phyloP scores from a whole-genome alignment of 1,140 invertebrate genomes.

The Diuraphis noxia region DNA sequence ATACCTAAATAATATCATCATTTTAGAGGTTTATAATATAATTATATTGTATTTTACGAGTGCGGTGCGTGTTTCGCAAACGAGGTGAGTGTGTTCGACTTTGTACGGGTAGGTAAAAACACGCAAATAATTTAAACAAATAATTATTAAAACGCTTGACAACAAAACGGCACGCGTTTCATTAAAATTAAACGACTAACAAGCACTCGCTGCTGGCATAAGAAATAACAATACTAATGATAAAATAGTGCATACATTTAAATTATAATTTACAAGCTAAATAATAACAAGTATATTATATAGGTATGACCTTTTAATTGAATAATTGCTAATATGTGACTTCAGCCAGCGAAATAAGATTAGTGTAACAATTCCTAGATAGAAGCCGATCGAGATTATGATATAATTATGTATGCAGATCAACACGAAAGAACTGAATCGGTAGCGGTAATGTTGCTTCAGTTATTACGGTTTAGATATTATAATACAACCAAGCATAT shows the following conservation, averaged over 20 bases:
- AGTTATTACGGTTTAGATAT: background rate
- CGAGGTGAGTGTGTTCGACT: background rate
- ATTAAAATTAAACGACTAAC: background rate
- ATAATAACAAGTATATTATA: background rate
- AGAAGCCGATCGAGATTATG: too few species aligned
- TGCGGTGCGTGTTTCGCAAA: background rate
- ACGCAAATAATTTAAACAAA: background rate
- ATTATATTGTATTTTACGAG: background rate
- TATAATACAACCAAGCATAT: background rate
- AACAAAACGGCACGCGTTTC: background rate
- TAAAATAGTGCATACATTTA: background rate
- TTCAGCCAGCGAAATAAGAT: background rate
- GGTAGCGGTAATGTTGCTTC: too few species aligned
- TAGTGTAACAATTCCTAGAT: too few species aligned
- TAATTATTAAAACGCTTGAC: background rate
- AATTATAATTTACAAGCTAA: background rate
- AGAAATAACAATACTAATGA: background rate
- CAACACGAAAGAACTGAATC: too few species aligned
- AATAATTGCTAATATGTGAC: background rate
- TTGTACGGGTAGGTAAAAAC: background rate
- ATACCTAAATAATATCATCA: too few species aligned
- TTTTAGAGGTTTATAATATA: background rate
- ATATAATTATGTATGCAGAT: background rate
- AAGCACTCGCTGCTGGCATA: background rate
- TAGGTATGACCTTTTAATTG: background rate